A percentile compares a stretch with the other conserved stretches of the same genome.
phyloP scores from a whole-genome alignment of 2,888 invertebrate genomes.

The Nycteola revayana region DNA sequence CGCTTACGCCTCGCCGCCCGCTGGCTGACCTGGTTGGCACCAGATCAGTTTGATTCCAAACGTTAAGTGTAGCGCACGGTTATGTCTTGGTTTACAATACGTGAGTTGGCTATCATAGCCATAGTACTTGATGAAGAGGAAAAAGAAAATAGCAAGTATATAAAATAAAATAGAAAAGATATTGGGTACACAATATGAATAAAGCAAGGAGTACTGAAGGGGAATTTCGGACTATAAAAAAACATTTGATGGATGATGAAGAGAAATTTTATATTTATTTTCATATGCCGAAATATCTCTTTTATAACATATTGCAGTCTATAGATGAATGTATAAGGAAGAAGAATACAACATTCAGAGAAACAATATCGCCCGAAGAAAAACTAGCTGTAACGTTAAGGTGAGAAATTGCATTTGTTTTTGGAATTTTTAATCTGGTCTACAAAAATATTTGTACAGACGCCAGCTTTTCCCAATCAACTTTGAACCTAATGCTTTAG shows the following conservation, averaged over 20 bases:
- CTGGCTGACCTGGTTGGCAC: too few species aligned
- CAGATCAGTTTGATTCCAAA: too few species aligned
- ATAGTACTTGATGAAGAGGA: slow-evolving; percentile 20
- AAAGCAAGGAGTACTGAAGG: slow-evolving; percentile 23
- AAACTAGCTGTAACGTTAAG: too few species aligned
- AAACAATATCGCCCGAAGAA: too few species aligned
- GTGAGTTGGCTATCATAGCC: too few species aligned
- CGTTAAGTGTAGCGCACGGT: too few species aligned
- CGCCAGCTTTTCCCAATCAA: too few species aligned
- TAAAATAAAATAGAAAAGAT: slow-evolving; percentile 16
- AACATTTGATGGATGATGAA: slow-evolving; percentile 25
- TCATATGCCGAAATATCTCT: slow-evolving; percentile 19
- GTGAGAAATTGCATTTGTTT: too few species aligned
- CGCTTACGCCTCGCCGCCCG: slow-evolving; percentile 13
- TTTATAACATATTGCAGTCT: slow-evolving; percentile 19
- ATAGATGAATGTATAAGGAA: slow-evolving; percentile 18
- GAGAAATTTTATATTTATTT: slow-evolving; percentile 23
- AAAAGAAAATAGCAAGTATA: slow-evolving; percentile 19
- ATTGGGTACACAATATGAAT: slow-evolving; percentile 20
- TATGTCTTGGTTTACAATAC: too few species aligned
- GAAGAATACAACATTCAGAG: slow-evolving; percentile 25
- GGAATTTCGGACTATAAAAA: slow-evolving; percentile 24
- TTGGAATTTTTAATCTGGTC: too few species aligned
- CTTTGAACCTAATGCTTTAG: too few species aligned
- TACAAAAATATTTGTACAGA: too few species aligned